These are phyloP conservation scores for Sterna hirundo DNA, from an alignment of 2,113 vertebrate species.

Conservation along the genomic window DNA sequence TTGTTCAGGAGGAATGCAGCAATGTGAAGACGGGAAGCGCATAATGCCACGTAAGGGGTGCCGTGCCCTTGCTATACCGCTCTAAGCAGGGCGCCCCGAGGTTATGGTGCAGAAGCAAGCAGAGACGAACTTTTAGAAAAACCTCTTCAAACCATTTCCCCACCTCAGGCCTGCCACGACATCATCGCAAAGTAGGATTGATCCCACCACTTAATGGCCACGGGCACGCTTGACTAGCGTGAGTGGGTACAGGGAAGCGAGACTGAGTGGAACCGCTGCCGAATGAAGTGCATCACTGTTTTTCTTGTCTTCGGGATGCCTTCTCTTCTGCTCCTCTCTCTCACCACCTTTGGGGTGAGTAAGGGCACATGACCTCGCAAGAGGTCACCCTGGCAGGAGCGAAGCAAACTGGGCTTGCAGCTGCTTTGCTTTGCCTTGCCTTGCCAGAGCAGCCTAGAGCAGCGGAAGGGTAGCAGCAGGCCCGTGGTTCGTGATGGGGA, in stretches of 20 bases:
- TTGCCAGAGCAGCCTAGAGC: not conserved
- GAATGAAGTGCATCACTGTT: accelerated
- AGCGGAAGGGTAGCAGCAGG: not conserved
- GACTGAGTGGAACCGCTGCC: not conserved
- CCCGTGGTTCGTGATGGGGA: not conserved
- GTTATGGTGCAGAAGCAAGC: not conserved
- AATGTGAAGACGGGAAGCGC: not conserved
- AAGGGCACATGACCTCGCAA: not conserved
- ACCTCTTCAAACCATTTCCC: not conserved
- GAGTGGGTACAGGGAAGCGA: not conserved
- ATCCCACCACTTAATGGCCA: not conserved
- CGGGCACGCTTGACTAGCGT: not conserved
- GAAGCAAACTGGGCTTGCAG: not conserved
- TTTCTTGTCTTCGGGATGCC: not conserved
- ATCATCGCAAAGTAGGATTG: not conserved
- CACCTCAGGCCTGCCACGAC: not conserved
- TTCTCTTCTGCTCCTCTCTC: not conserved
- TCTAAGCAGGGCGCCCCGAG: accelerated
- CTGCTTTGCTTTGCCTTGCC: not conserved
- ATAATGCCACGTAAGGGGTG: not conserved
- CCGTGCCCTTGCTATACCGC: not conserved
- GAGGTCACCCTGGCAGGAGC: not conserved
- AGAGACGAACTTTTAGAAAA: not conserved
- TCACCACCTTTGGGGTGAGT: not conserved
- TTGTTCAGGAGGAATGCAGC: not conserved